Conservation (phyloP, 2,113 vertebrate species). For the Callorhinus ursinus region DNA sequence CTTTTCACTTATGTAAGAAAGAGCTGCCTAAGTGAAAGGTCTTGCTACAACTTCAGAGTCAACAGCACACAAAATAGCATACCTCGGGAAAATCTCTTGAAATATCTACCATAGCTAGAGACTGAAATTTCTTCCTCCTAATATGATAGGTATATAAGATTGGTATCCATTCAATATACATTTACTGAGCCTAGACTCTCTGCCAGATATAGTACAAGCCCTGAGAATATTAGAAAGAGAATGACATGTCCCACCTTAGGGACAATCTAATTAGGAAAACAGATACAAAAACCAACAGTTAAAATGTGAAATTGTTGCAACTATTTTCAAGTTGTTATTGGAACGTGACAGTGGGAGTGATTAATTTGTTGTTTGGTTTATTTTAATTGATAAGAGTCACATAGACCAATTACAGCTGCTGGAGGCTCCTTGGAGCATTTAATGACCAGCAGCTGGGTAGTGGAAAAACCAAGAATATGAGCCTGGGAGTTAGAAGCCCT, state of each 20-base stretch:
- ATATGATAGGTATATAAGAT: neutral
- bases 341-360: neutral
- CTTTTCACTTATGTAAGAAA: conserved; percentile 35
- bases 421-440: neutral
- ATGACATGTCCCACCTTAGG: neutral
- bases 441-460: neutral
- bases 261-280: conserved; percentile 37
- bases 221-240: neutral
- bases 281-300: neutral
- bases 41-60: neutral
- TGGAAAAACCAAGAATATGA: neutral
- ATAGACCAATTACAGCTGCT: neutral
- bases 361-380: conserved; percentile 21
- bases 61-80: neutral
- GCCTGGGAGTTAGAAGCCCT: neutral
- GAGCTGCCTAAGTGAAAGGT: neutral
- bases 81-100: neutral
- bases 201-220: neutral
- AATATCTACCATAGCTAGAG: neutral
- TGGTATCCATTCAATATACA: neutral
- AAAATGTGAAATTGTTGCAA: neutral
- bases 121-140: neutral
- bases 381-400: conserved; percentile 37
- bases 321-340: conserved; percentile 41
- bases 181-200: neutral